Conservation (phyloP, 2,888 invertebrate genomes). For the Conomelus anceps region DNA sequence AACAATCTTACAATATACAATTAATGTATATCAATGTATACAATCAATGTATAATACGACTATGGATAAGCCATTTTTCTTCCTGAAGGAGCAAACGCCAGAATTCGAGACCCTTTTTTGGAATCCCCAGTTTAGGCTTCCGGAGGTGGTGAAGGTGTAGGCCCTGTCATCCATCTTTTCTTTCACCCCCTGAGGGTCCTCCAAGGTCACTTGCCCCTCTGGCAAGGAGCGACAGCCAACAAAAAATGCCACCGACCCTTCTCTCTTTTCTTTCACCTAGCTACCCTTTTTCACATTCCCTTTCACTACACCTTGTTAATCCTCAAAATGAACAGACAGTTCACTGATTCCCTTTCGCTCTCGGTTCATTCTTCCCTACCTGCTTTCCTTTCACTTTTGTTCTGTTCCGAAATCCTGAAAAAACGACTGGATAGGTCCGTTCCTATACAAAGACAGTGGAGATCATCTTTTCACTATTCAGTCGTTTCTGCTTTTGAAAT, state of each 20-base stretch:
- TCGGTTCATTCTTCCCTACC: neutral
- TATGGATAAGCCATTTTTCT: too few species aligned
- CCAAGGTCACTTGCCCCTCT: constrained; percentile 13
- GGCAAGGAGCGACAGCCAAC: neutral
- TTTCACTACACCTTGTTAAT: neutral
- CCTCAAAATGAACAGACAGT: neutral
- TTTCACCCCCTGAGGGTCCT: constrained; percentile 19
- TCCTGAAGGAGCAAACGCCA: neutral
- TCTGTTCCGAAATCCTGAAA: neutral
- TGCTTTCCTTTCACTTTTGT: neutral
- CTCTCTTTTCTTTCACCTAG: neutral
- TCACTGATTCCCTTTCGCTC: neutral
- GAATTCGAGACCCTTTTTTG: neutral
- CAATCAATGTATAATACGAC: too few species aligned
- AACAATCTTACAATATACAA: too few species aligned
- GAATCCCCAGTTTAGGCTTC: constrained; percentile 6
- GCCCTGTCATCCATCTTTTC: constrained; percentile 31
- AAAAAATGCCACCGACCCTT: neutral
- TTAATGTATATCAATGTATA: too few species aligned
- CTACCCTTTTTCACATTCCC: neutral
- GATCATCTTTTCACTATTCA: too few species aligned
- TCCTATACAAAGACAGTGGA: too few species aligned
- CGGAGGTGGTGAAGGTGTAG: constrained; percentile 16
- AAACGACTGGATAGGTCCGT: neutral
- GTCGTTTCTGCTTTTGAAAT: too few species aligned